Evolutionary conservation across 2,888 invertebrate genomes (phyloP).

Genomic region (Prenolepis imparis): DNA sequence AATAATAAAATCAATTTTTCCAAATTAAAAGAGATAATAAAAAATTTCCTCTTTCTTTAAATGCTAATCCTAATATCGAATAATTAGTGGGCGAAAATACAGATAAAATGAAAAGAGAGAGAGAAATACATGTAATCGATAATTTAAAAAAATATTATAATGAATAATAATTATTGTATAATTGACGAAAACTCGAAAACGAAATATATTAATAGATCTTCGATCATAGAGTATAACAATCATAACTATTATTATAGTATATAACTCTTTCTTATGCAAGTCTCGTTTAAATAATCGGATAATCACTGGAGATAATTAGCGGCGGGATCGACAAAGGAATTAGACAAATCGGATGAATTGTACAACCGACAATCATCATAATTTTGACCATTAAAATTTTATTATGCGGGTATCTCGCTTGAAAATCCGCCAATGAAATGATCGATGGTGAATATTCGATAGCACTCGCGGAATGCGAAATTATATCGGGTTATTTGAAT

Average conservation of each 20-base stretch:
- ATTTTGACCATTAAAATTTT: conserved; percentile 20
- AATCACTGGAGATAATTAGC: conserved; percentile 17
- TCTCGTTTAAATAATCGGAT: not conserved
- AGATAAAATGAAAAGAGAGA: not conserved
- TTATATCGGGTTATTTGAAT: conserved; percentile 53
- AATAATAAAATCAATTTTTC: conserved; percentile 7
- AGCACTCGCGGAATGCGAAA: conserved; percentile 47
- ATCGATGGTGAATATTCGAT: conserved; percentile 47
- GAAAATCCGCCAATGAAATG: conserved; percentile 44
- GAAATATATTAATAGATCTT: not conserved
- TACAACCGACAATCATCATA: conserved; percentile 17
- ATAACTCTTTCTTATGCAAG: not conserved
- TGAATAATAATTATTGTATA: not conserved
- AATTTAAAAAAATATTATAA: not conserved
- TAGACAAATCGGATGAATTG: conserved; percentile 5
- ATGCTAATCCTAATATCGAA: not conserved
- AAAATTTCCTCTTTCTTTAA: not conserved
- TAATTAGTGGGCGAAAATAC: not conserved
- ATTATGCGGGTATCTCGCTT: conserved; percentile 26
- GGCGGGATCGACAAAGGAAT: not conserved
- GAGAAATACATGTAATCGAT: not conserved
- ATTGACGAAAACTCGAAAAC: not conserved
- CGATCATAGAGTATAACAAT: not conserved
- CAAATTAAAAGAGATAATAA: not conserved
- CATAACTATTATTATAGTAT: not conserved